Conservation (phyloP, 2,888 invertebrate genomes). For the Caenorhabditis sinica region DNA sequence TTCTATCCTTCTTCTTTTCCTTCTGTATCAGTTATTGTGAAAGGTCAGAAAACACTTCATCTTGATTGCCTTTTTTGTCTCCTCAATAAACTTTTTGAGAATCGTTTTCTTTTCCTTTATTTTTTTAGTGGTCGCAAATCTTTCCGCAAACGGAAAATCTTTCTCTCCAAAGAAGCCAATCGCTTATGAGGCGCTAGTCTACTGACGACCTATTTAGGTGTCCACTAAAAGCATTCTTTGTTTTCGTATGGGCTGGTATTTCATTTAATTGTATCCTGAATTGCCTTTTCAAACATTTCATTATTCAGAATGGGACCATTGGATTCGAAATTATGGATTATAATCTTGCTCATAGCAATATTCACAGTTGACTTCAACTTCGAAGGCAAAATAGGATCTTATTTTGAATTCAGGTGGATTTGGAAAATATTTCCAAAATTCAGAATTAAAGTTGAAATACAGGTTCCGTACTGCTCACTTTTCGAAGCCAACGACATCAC, state of each 20-base stretch:
- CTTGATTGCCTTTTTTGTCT: not conserved
- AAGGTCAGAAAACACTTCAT: not conserved
- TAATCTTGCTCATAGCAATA: not conserved
- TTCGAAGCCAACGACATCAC: not conserved
- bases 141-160: constrained; percentile 32
- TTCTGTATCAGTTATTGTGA: not conserved
- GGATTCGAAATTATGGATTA: constrained; percentile 40
- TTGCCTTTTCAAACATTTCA: not conserved
- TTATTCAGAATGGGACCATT: constrained; percentile 24
- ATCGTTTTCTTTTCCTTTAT: constrained; percentile 10
- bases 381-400: constrained; percentile 48
- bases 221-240: constrained; percentile 57
- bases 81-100: not conserved
- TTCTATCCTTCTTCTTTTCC: constrained; percentile 31
- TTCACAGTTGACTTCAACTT: constrained; percentile 39
- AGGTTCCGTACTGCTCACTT: constrained; percentile 53
- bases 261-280: constrained; percentile 13
- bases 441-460: not conserved
- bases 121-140: constrained; percentile 45
- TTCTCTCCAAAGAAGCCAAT: constrained; percentile 23
- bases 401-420: constrained; percentile 51
- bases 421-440: not conserved
- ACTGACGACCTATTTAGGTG: constrained; percentile 58
- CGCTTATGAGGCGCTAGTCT: constrained; percentile 47
- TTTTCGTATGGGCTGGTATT: constrained; percentile 25